phyloP scores from a whole-genome alignment of 2,888 invertebrate species.

The Mythimna ferrago region DNA sequence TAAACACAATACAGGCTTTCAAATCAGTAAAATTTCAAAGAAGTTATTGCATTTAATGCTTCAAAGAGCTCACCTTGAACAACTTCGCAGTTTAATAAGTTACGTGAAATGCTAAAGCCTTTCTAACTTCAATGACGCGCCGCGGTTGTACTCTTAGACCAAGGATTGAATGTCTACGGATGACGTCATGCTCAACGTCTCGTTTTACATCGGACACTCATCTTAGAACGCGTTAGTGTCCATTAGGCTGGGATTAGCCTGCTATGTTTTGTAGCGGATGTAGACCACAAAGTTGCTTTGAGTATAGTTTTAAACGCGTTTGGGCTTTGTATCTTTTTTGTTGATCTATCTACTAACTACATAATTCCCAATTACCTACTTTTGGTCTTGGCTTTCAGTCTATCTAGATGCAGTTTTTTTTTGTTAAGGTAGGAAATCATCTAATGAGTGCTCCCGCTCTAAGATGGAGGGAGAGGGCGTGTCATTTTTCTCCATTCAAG shows the following conservation, averaged over 20 bases:
- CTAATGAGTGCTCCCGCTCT: too few species aligned
- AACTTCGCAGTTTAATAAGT: constrained; percentile 30
- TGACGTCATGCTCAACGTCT: constrained; percentile 57
- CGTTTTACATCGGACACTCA: constrained; percentile 42
- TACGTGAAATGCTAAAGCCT: constrained; percentile 62
- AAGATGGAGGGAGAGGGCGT: too few species aligned
- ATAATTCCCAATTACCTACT: too few species aligned
- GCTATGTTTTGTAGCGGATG: constrained; percentile 13
- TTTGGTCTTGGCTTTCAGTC: too few species aligned
- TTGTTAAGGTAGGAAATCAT: too few species aligned
- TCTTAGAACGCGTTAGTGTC: constrained; percentile 37
- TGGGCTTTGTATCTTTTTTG: background rate
- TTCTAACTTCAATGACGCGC: constrained; percentile 72
- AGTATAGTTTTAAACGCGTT: background rate
- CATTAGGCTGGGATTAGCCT: constrained; percentile 45
- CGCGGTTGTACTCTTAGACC: constrained; percentile 46
- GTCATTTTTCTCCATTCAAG: too few species aligned
- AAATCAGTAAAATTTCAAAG: too few species aligned
- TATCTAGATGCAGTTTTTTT: too few species aligned
- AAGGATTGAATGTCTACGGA: constrained; percentile 58
- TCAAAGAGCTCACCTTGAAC: constrained; percentile 60
- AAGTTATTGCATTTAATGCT: background rate
- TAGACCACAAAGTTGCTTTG: constrained; percentile 9
- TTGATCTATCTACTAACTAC: too few species aligned
- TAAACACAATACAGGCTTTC: too few species aligned